phyloP scores from a whole-genome alignment of 1,140 invertebrate species.

The Calliopsis andreniformis region DNA sequence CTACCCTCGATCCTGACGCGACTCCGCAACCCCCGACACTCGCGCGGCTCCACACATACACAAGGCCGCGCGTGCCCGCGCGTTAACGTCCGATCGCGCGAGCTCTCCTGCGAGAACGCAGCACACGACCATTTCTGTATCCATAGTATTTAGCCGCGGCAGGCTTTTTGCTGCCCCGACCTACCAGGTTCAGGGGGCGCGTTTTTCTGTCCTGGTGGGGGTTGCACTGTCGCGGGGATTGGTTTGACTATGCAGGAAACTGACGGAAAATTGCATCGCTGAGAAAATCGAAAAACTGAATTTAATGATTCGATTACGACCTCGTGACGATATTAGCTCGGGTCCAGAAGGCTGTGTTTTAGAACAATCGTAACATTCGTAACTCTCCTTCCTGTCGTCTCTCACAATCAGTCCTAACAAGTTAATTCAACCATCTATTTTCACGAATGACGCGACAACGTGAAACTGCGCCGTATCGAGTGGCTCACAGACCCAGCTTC shows the following conservation, averaged over 20 bases:
- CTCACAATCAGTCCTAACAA: neutral
- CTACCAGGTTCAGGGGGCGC: no score
- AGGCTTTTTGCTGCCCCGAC: neutral
- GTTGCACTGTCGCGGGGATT: no score
- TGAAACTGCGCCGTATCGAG: neutral
- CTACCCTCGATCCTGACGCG: conserved; percentile 48
- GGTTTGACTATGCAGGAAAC: no score
- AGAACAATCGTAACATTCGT: neutral
- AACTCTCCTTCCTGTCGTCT: no score
- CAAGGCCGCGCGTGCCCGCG: conserved; percentile 19
- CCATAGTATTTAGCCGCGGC: neutral
- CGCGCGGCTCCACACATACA: neutral
- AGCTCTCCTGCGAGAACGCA: neutral
- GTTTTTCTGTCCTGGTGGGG: no score
- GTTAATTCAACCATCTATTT: conserved; percentile 16
- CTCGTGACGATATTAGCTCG: neutral
- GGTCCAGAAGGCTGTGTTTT: no score
- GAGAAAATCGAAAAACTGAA: neutral
- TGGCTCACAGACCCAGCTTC: neutral
- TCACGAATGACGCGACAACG: conserved; percentile 3
- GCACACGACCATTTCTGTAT: neutral
- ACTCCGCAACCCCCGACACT: conserved; percentile 22
- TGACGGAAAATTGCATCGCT: no score
- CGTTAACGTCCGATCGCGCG: conserved; percentile 31
- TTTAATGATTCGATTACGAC: neutral